Evolutionary conservation across 2,888 invertebrate species (phyloP), one percentile per base, ranked within the genome.

Genomic region (Masnerella sp.): DNA sequence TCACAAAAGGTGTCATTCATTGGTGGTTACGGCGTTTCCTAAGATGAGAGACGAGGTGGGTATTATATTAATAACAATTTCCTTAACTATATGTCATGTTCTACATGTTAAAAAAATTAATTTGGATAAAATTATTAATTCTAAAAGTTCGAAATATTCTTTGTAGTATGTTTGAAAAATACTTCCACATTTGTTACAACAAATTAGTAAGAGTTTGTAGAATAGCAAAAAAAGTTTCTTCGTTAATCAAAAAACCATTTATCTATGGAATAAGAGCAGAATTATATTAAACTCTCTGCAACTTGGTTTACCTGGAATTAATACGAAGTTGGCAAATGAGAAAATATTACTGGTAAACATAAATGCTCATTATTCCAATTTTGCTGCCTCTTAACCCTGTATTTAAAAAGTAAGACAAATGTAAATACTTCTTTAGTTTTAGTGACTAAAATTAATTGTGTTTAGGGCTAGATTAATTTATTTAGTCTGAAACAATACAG

Each of bases 1-100:
- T n/a, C 99, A 99, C 91, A 99, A 99, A 89, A 92, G 98, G 86
- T 99, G 99, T 88, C 99, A 99, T 89, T 93, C 94, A 82, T 94
- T 94, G 77, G 97, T 99, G 79, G 96, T 99, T 83, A 99, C 98
- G 85, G 98, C 97, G 90, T 99, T 99, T 90, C 99, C 99, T 62
- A 99, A 98, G 78, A 96, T 97, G 93, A 96, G 96, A 88, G 95
- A 96, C 87, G 94, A 94, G 91, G 94, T 91, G 86, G 25, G 68
- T 52, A 52, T 61, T 18, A n/a, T 15, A 12, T 32, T 43, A 5
- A 30, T 36, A 7, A 11, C 9, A 43, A 18, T 32, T 30, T 9
- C 2, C 17, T 18, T 14, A 22, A 22, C 22, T 9, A 30, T 8
- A 9, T 30, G 9, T 30, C n/a, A 2, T 30, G n/a, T 5, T 9